These are phyloP conservation scores for Podabrus alpinus DNA, from an alignment of 2,888 invertebrate genomes.

Conservation along the genomic window DNA sequence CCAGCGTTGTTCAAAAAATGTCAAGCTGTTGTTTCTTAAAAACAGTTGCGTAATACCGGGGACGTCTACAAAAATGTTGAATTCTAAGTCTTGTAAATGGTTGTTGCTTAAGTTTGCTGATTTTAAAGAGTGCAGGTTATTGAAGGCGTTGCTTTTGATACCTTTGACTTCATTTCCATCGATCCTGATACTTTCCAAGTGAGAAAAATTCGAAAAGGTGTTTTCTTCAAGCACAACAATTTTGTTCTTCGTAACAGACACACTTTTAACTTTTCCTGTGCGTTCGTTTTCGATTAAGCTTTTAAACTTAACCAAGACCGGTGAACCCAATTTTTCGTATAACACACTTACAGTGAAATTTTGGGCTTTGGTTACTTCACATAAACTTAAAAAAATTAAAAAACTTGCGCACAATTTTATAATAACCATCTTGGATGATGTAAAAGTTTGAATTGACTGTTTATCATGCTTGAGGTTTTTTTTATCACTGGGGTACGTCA, in stretches of 20 bases:
- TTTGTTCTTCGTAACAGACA: background rate
- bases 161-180: background rate
- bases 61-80: background rate
- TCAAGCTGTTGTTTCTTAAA: slow-evolving; percentile 3
- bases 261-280: background rate
- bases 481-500: background rate
- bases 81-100: slow-evolving; percentile 1
- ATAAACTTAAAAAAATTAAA: background rate
- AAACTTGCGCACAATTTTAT: background rate
- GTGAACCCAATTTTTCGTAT: background rate
- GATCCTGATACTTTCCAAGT: background rate
- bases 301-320: background rate
- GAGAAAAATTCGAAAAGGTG: background rate
- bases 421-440: background rate
- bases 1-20: slow-evolving; percentile 10
- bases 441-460: background rate
- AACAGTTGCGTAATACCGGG: slow-evolving; percentile 1
- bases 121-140: slow-evolving; percentile 4
- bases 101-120: slow-evolving; percentile 5
- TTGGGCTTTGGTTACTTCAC: background rate
- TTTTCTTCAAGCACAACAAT: background rate
- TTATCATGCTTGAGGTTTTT: background rate
- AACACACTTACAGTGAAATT: background rate
- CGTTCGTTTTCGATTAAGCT: background rate
- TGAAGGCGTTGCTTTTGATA: slow-evolving; percentile 5